Evolutionary conservation across 2,888 invertebrate genomes (phyloP).

Genomic region (Trichopoda pennipes): DNA sequence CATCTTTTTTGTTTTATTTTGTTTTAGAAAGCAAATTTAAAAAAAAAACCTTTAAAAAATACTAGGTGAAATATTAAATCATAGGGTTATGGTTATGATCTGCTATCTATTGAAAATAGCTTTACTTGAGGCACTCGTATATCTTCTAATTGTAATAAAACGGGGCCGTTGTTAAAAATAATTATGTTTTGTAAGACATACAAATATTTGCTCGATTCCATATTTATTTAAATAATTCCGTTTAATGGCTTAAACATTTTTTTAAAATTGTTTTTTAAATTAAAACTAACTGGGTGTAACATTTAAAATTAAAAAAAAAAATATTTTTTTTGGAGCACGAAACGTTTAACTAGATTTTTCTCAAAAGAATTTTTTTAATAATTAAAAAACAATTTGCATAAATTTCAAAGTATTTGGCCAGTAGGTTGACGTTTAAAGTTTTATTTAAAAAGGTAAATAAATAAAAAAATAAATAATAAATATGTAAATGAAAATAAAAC

Average conservation of each 20-base stretch:
- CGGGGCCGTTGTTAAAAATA: slow-evolving; percentile 25
- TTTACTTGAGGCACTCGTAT: slow-evolving; percentile 18
- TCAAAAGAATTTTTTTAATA: slow-evolving; percentile 44
- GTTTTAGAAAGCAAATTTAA: no score
- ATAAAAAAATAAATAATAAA: no score
- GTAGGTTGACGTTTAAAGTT: slow-evolving; percentile 12
- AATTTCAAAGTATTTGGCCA: slow-evolving; percentile 32
- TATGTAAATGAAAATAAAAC: background rate
- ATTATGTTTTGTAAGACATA: slow-evolving; percentile 14
- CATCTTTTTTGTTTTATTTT: no score
- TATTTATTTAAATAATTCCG: background rate
- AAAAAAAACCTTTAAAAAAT: no score
- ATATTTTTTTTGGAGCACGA: slow-evolving; percentile 24
- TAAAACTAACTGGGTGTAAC: background rate
- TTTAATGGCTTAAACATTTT: slow-evolving; percentile 14
- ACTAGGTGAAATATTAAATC: no score
- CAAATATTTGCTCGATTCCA: slow-evolving; percentile 30
- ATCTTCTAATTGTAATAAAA: slow-evolving; percentile 9
- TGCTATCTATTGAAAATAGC: slow-evolving; percentile 29
- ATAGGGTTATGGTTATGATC: slow-evolving; percentile 15
- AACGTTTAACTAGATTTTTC: slow-evolving; percentile 27
- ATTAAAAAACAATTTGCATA: slow-evolving; percentile 46
- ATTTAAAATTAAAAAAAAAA: background rate
- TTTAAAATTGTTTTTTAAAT: background rate
- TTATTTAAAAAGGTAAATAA: slow-evolving; percentile 27